Evolutionary conservation across 2,797 vertebrate genomes (phyloP), one percentile per base, ranked within the genome.

Genomic region (Tolypeutes matacus): DNA sequence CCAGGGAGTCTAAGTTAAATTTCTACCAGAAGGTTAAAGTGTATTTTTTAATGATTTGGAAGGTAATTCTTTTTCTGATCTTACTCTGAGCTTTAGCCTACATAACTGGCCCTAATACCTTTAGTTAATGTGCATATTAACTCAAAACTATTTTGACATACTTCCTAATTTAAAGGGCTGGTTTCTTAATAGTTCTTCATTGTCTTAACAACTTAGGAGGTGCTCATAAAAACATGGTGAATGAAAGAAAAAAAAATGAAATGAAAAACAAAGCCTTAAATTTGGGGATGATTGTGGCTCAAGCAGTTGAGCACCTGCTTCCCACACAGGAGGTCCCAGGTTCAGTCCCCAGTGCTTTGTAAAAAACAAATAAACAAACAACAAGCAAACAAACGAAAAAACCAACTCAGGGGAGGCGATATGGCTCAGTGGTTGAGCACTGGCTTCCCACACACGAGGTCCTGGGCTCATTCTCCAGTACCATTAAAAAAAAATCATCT

Each of bases 61-160:
- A 94, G 70, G 56, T 49, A 67, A 62, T 90, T 91, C 27, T 85
- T 93, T 94, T 84, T 70, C 56, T 94, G 58, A n/a, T 93, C 53
- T 89, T 46, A 64, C 20, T 88, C 46, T 83, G 56, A 91, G 69
- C 72, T 70, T 94, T 46, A 51, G 83, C 76, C 25, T 56, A 67
- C 20, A 64, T n/a, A 82, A 60, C 4, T 42, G 7, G 6, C 9
- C 27, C 29, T 34, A 23, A 83, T 80, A 86, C 34, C 81, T 85
- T 86, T 89, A 75, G 64, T 76, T 89, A 70, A 93, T 76, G 21
- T 49, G 29, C 13, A 70, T 62, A 53, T 27, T 36, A 75, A 46
- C 82, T 84, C 65, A 69, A 36, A 36, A 78, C n/a, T 65, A 62
- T 80, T 51, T 93, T 96, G 78, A 84, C n/a, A 34, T 64, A 49